These are phyloP conservation scores for Rhorus exstirpatorius DNA, from an alignment of 2,888 invertebrate genomes.

Conservation along the genomic window DNA sequence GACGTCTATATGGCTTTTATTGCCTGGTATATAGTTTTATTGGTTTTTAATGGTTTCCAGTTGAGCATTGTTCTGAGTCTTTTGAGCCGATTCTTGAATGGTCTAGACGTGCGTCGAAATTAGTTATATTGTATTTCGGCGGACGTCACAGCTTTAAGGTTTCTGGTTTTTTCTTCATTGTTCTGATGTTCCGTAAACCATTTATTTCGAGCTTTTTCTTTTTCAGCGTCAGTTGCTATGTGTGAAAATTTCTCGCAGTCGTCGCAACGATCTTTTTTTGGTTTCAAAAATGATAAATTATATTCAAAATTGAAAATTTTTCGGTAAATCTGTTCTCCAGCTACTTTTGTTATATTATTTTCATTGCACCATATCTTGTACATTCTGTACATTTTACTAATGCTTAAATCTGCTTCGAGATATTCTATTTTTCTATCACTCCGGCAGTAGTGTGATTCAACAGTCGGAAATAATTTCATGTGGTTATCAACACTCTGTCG, in stretches of 20 bases:
- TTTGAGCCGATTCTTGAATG: no score
- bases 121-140: no score
- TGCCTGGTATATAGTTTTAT: no score
- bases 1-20: no score
- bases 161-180: conserved; percentile 7
- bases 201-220: conserved; percentile 13
- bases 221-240: not conserved
- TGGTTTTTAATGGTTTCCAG: no score
- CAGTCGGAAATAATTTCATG: conserved; percentile 31
- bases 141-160: no score
- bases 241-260: conserved; percentile 6
- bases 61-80: no score
- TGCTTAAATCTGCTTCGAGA: not conserved
- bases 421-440: conserved; percentile 25
- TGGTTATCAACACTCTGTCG: conserved; percentile 27
- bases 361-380: not conserved
- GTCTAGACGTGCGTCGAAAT: no score
- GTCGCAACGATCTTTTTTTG: conserved; percentile 11
- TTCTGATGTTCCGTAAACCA: conserved; percentile 1
- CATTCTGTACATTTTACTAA: not conserved
- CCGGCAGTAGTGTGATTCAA: conserved; percentile 27
- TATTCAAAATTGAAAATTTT: not conserved
- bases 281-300: conserved; percentile 12
- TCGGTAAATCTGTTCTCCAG: not conserved
- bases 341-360: not conserved